Evolutionary conservation across 2,797 vertebrate species (phyloP).

Genomic region (Delichon dasypus): DNA sequence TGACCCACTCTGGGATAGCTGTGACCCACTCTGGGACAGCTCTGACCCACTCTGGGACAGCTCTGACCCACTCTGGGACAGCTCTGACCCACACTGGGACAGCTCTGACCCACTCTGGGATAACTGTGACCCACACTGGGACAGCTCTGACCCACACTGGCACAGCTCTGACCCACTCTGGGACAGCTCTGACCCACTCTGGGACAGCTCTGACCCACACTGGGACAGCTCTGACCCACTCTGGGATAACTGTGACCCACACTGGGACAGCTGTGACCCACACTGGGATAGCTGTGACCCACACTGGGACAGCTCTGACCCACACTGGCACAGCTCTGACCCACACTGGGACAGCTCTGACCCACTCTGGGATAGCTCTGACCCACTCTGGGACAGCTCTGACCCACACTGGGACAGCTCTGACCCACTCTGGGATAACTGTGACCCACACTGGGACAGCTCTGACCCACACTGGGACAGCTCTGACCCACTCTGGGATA

Average conservation of each 20-base stretch:
- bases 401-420: too few relatives aligned
- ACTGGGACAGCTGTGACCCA: rapidly evolving
- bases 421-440: rapidly evolving
- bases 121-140: rapidly evolving
- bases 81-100: too few relatives aligned
- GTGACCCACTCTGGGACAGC: rapidly evolving
- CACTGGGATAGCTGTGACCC: rapidly evolving
- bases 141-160: too few relatives aligned
- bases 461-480: rapidly evolving
- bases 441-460: rapidly evolving
- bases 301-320: rapidly evolving
- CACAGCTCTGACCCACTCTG: not conserved
- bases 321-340: too few relatives aligned
- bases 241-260: rapidly evolving
- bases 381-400: rapidly evolving
- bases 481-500: rapidly evolving
- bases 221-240: too few relatives aligned
- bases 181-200: rapidly evolving
- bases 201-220: rapidly evolving
- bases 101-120: not conserved
- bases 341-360: rapidly evolving
- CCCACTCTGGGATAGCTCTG: too few relatives aligned
- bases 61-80: rapidly evolving
- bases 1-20: rapidly evolving
- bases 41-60: rapidly evolving